Evolutionary conservation across 2,797 vertebrate genomes (phyloP), one percentile per base, ranked within the genome.

Genomic region (Brachyalestes nurse): DNA sequence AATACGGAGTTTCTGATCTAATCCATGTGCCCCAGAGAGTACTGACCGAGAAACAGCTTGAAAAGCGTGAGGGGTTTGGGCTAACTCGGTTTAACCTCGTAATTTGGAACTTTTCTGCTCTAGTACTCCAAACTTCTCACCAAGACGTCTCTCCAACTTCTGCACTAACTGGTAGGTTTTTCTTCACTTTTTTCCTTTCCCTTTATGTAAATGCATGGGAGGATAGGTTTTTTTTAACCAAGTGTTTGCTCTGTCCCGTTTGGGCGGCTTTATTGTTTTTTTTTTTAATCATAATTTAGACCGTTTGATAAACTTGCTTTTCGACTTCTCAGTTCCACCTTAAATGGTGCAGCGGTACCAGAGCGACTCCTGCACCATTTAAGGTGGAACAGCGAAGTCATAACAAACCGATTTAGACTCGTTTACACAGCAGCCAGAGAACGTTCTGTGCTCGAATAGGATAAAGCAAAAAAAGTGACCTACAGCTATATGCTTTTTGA

Each of bases 111-210:
- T 34, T 34, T 34, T 34, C 34, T 47, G 45, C 45, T 8, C 9
- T 34, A 34, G 4, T 34, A 34, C 34, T 34, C 34, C 34, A 34
- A 34, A 34, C 34, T 2, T 34, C 34, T 34, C 34, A 34, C 2
- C 2, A 34, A 34, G 34, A 34, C 34, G 2, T 34, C 34, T 34
- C 34, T 34, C 34, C 34, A 34, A 34, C 34, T 34, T 34, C 70
- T 55, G 57, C 28, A 19, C 14, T 38, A 69, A 81, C 23, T 40
- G 79, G 79, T 75, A 34, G 69, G 79, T 75, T 75, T 69, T 28
- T 6, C 34, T 47, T 49, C 0, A 34, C 19, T 6, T 17, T 51
- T 47, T 6, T 8, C 13, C 34, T 47, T 6, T 8, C 13, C 34
- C 2, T 34, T 34, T 34, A 34, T 34, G 34, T 2, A 34, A 34